Conservation (phyloP, 2,888 invertebrate species). For the Nycteola revayana region DNA sequence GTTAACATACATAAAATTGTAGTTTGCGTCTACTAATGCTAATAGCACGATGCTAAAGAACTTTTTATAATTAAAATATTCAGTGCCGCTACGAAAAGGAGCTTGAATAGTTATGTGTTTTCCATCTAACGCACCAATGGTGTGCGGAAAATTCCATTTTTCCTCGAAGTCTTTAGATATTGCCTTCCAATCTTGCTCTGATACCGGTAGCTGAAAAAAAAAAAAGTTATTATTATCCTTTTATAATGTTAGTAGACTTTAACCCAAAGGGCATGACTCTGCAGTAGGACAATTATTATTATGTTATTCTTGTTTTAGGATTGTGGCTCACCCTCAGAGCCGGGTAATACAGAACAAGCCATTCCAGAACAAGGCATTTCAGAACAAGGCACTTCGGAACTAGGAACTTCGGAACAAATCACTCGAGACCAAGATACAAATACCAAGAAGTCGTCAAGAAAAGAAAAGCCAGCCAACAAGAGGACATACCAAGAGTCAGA, state of each 20-base stretch:
- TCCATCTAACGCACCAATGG: no score
- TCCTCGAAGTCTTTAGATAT: conserved; percentile 13
- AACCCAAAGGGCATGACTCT: no score
- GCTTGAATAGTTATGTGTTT: conserved; percentile 13
- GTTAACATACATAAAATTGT: no score
- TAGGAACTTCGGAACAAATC: conserved; percentile 14
- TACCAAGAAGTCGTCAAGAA: conserved; percentile 12
- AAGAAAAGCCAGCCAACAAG: no score
- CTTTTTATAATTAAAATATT: conserved; percentile 13
- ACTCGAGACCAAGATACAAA: conserved; percentile 16
- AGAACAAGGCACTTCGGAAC: no score
- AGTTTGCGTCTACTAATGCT: conserved; percentile 22
- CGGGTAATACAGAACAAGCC: conserved; percentile 11
- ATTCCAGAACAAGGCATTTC: conserved; percentile 14
- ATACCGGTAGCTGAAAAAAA: conserved; percentile 12
- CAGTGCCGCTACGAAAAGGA: conserved; percentile 14
- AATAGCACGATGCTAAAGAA: conserved; percentile 21
- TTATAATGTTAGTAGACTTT: no score
- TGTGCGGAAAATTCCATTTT: no score
- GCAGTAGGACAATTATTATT: no score
- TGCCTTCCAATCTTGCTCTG: conserved; percentile 11
- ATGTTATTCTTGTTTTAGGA: conserved; percentile 13
- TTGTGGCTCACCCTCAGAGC: conserved; percentile 16
- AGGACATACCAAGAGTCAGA: conserved; percentile 13
- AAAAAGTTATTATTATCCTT: conserved; percentile 5